A percentile compares a stretch with the other conserved stretches of the same genome.
phyloP scores from a whole-genome alignment of 2,797 vertebrate species.

The Enteromius viviparus region DNA sequence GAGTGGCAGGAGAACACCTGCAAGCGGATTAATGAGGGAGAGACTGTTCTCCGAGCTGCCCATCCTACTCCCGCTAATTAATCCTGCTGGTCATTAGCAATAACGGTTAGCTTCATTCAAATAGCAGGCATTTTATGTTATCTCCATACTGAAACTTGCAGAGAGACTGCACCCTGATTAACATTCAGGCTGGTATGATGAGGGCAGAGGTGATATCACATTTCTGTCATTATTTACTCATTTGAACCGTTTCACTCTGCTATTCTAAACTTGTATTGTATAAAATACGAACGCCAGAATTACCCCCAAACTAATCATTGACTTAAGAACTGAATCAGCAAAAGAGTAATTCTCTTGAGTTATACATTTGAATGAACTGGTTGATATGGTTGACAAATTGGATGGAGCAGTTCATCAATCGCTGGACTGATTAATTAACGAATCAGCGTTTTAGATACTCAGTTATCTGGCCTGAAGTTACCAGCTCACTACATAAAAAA shows the following conservation, averaged over 20 bases:
- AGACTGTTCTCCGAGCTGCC: conserved; percentile 63
- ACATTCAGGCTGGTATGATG: conserved; percentile 21
- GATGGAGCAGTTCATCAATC: background rate
- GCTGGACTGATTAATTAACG: background rate
- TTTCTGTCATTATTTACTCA: background rate
- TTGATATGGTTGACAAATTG: conserved; percentile 14
- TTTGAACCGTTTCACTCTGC: background rate
- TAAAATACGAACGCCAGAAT: background rate
- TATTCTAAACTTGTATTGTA: background rate
- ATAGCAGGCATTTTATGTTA: conserved; percentile 24
- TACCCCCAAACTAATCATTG: background rate
- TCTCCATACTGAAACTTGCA: conserved; percentile 16
- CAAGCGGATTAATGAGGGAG: conserved; percentile 79
- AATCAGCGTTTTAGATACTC: background rate
- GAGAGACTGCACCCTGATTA: conserved; percentile 4
- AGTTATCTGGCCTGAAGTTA: background rate
- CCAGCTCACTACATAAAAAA: background rate
- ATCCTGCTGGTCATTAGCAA: conserved; percentile 74
- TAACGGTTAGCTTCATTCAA: conserved; percentile 57
- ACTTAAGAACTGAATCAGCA: conserved; percentile 7
- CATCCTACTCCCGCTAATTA: conserved; percentile 76
- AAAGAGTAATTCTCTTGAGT: background rate
- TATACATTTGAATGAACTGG: background rate
- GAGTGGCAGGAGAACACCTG: conserved; percentile 74
- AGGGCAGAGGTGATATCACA: conserved; percentile 11